phyloP scores from a whole-genome alignment of 2,797 vertebrate genomes.

The Acanthurus lineatus region DNA sequence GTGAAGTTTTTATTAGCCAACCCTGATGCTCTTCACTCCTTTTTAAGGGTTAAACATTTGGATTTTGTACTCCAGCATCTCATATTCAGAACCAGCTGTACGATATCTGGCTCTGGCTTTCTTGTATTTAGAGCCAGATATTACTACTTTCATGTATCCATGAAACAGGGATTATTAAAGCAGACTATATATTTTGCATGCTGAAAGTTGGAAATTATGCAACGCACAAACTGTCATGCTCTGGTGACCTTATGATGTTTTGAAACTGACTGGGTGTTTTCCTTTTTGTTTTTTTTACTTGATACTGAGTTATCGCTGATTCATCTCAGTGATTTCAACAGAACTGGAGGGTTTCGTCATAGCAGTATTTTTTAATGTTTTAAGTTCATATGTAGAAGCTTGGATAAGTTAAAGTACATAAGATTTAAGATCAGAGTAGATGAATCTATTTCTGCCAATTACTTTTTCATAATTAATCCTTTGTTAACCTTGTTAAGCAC shows the following conservation, averaged over 20 bases:
- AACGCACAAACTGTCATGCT: slow-evolving; percentile 16
- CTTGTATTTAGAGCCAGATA: not conserved
- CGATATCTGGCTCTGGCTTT: not conserved
- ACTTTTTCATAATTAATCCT: not conserved
- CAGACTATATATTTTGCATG: not conserved
- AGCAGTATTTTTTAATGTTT: slow-evolving; percentile 14
- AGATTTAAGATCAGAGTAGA: too few species aligned
- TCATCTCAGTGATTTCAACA: not conserved
- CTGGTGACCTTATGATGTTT: not conserved
- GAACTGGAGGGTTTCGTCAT: slow-evolving; percentile 1
- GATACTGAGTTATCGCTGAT: not conserved
- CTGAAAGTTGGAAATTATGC: slow-evolving; percentile 17
- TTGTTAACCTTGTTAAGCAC: not conserved
- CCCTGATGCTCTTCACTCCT: not conserved
- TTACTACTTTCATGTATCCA: not conserved
- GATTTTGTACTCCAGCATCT: slow-evolving; percentile 11
- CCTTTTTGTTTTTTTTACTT: slow-evolving; percentile 6
- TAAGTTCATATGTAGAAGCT: slow-evolving; percentile 1
- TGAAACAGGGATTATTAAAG: not conserved
- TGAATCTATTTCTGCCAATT: too few species aligned
- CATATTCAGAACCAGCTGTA: not conserved
- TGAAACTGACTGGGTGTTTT: slow-evolving; percentile 23
- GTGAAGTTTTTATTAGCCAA: not conserved
- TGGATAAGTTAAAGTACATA: not conserved
- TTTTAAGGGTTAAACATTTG: not conserved